Percentiles rank a stretch among this genome's conserved stretches.
Conservation (phyloP, 2,888 invertebrate species). For the Dorcus hopei region DNA sequence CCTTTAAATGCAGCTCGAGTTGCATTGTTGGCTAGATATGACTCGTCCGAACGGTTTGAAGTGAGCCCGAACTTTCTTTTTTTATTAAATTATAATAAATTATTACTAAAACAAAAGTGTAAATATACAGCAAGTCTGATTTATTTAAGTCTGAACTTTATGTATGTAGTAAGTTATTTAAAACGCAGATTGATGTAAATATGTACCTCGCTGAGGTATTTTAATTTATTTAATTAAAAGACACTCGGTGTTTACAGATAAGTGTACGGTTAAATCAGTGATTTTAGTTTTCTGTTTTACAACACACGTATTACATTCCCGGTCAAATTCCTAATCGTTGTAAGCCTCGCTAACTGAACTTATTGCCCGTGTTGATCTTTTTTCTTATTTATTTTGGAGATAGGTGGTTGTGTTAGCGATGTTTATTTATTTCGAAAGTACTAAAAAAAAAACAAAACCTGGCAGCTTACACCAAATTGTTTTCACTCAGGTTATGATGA, state of each 20-base stretch:
- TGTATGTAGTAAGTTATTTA: conserved; percentile 44
- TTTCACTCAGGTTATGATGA: conserved; percentile 22
- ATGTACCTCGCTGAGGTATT: conserved; percentile 41
- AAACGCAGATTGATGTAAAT: conserved; percentile 31
- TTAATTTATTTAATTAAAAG: conserved; percentile 12
- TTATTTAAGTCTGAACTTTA: conserved; percentile 46
- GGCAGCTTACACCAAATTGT: conserved; percentile 21
- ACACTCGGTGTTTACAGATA: conserved; percentile 14
- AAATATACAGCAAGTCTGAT: conserved; percentile 47
- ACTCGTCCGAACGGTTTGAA: background rate
- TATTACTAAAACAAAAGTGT: conserved; percentile 15
- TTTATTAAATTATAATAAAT: conserved; percentile 4
- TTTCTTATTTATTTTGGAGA: conserved; percentile 36
- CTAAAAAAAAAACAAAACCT: conserved; percentile 10
- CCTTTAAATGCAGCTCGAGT: conserved; percentile 11
- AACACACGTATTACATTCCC: conserved; percentile 45
- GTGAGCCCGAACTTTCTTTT: background rate
- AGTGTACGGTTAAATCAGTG: conserved; percentile 5
- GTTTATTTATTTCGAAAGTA: conserved; percentile 1
- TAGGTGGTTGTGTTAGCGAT: conserved; percentile 12
- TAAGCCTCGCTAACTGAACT: conserved; percentile 37
- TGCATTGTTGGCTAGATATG: conserved; percentile 14
- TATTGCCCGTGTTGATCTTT: conserved; percentile 29
- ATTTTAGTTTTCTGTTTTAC: conserved; percentile 34
- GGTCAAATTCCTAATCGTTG: conserved; percentile 39